A percentile compares a stretch with the other conserved stretches of the same genome.
Conservation (phyloP, 2,888 invertebrate genomes). For the Latrodectus elegans region DNA sequence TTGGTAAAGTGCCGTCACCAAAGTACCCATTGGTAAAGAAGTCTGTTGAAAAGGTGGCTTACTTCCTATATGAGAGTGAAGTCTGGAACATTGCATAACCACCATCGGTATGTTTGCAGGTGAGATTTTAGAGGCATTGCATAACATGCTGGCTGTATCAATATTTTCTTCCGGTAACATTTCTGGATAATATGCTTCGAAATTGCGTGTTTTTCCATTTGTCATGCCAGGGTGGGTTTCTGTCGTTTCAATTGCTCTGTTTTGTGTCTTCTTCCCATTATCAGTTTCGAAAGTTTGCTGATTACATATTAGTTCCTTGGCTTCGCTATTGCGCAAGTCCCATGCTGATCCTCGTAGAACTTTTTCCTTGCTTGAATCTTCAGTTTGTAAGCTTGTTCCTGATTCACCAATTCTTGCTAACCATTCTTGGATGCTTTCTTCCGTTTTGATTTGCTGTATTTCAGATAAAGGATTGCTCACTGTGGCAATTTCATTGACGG, state of each 20-base stretch:
- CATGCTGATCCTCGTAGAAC: constrained; percentile 7
- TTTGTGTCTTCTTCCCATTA: background rate
- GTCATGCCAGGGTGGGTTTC: background rate
- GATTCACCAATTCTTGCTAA: constrained; percentile 51
- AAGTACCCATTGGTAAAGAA: constrained; percentile 85
- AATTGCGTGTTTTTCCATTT: background rate
- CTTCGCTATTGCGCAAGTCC: background rate
- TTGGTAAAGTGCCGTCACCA: constrained; percentile 90
- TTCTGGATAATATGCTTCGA: background rate
- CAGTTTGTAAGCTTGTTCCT: background rate
- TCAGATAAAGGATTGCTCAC: constrained; percentile 41
- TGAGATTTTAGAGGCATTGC: constrained; percentile 82
- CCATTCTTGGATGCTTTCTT: constrained; percentile 67
- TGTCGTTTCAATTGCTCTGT: background rate
- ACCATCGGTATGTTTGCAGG: constrained; percentile 91
- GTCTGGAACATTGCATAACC: constrained; percentile 79
- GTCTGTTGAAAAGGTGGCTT: constrained; percentile 58
- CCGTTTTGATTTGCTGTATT: constrained; percentile 52
- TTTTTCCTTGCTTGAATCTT: background rate
- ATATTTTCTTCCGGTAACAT: background rate
- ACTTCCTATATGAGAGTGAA: constrained; percentile 55
- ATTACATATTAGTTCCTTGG: background rate
- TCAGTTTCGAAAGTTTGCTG: background rate
- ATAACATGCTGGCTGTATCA: background rate
- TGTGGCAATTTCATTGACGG: constrained; percentile 4